Percentiles rank a stretch among this genome's conserved stretches.
Conservation (phyloP, 2,797 vertebrate species). For the Microchirus variegatus region DNA sequence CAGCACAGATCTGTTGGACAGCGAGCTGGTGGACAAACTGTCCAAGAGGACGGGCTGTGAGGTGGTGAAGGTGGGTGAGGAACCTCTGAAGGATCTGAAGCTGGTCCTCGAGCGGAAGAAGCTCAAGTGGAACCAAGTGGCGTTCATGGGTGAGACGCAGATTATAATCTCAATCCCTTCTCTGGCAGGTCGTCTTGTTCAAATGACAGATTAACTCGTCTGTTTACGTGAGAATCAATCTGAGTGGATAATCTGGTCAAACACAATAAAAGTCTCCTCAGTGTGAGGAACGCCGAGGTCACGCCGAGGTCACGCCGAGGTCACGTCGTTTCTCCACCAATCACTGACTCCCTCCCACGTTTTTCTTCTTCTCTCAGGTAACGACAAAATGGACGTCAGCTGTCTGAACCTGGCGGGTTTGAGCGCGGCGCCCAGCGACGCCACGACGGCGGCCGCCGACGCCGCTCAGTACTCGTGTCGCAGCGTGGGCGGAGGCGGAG, state of each 20-base stretch:
- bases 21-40: constrained; percentile 73
- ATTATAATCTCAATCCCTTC: no score
- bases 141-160: constrained; percentile 86
- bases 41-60: constrained; percentile 65
- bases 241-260: no score
- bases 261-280: no score
- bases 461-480: constrained; percentile 86
- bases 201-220: no score
- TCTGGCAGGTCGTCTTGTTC: no score
- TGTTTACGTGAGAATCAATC: no score
- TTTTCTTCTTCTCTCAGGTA: constrained; percentile 73
- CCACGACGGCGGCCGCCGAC: constrained; percentile 77
- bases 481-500: constrained; percentile 80
- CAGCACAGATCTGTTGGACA: constrained; percentile 71
- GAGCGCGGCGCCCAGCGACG: constrained; percentile 85
- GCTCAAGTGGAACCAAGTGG: constrained; percentile 89
- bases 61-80: constrained; percentile 60
- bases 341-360: no score
- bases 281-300: no score
- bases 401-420: constrained; percentile 86
- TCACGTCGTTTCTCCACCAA: no score
- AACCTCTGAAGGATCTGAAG: constrained; percentile 77
- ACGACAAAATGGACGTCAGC: constrained; percentile 82
- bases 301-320: no score
- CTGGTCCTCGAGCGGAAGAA: constrained; percentile 69